Evolutionary conservation across 2,113 vertebrate species (phyloP).

Genomic region (Rynchops niger): DNA sequence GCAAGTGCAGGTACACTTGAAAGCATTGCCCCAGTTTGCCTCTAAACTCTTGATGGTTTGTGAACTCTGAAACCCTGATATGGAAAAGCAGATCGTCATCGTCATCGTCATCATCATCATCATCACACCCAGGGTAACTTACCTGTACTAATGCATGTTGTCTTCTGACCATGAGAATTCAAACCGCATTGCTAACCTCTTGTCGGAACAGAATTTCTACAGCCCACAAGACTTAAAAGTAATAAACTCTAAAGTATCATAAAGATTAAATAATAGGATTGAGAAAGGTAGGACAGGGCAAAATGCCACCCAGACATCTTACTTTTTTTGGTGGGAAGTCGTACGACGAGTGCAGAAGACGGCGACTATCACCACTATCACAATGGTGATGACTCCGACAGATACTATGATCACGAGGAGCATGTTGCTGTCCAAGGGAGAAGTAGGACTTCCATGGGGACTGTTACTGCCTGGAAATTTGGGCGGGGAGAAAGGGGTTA

Average conservation of each 20-base stretch:
- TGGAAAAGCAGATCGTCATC: neutral
- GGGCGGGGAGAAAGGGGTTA: neutral
- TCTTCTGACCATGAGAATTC: neutral
- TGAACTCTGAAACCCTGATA: neutral
- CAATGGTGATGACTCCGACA: conserved; percentile 90
- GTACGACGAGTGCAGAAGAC: conserved; percentile 93
- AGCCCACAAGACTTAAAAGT: neutral
- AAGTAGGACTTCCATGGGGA: conserved; percentile 81
- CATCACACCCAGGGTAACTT: too few relatives aligned
- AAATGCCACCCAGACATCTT: neutral
- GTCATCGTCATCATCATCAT: neutral
- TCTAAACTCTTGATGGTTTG: neutral
- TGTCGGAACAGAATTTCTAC: neutral
- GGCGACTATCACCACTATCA: conserved; percentile 90
- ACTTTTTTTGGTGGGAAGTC: conserved; percentile 97
- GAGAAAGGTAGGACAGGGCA: neutral
- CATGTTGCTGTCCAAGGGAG: conserved; percentile 84
- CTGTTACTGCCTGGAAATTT: conserved; percentile 83
- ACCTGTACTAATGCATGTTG: neutral
- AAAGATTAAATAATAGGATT: fast-evolving
- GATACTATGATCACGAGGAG: conserved; percentile 94
- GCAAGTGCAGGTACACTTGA: neutral
- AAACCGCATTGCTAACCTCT: neutral
- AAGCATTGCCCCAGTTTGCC: neutral
- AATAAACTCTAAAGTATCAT: neutral